Evolutionary conservation across 2,113 vertebrate genomes (phyloP).

Genomic region (Nibea albiflora): DNA sequence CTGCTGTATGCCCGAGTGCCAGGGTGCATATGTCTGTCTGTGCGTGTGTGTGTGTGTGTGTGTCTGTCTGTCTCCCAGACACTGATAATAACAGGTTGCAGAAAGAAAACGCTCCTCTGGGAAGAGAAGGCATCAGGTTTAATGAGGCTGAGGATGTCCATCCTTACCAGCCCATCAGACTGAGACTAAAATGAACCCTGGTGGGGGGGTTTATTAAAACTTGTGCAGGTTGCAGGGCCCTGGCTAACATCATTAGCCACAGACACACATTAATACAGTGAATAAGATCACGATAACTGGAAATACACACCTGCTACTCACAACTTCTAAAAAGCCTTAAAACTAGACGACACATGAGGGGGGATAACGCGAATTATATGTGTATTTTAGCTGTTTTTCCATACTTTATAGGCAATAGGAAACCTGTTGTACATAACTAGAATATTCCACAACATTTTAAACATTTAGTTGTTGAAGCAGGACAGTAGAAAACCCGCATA

Average conservation of each 20-base stretch:
- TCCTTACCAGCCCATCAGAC: slow-evolving; percentile 20
- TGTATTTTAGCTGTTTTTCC: not conserved
- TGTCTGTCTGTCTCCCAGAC: slow-evolving; percentile 40
- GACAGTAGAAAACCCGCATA: not conserved
- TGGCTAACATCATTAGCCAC: not conserved
- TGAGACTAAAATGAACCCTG: slow-evolving; percentile 37
- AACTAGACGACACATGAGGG: not conserved
- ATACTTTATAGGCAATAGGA: not conserved
- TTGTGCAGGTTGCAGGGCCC: slow-evolving; percentile 11
- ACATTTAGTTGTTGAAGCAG: not conserved
- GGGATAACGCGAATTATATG: not conserved
- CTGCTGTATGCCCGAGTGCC: slow-evolving; percentile 1
- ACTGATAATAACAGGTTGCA: slow-evolving; percentile 45
- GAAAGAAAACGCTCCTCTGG: slow-evolving; percentile 5
- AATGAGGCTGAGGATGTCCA: slow-evolving; percentile 26
- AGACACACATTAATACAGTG: not conserved
- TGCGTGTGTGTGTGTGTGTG: slow-evolving; percentile 19
- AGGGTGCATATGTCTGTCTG: slow-evolving; percentile 22
- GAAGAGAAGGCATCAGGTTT: slow-evolving; percentile 30
- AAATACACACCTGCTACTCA: not conserved
- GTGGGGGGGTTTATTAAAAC: slow-evolving; percentile 14
- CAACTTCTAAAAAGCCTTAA: not conserved
- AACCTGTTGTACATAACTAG: not conserved
- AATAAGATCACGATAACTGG: not conserved
- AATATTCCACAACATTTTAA: not conserved